Conservation (phyloP, 2,113 vertebrate genomes). For the Rhabdornis inornatus region DNA sequence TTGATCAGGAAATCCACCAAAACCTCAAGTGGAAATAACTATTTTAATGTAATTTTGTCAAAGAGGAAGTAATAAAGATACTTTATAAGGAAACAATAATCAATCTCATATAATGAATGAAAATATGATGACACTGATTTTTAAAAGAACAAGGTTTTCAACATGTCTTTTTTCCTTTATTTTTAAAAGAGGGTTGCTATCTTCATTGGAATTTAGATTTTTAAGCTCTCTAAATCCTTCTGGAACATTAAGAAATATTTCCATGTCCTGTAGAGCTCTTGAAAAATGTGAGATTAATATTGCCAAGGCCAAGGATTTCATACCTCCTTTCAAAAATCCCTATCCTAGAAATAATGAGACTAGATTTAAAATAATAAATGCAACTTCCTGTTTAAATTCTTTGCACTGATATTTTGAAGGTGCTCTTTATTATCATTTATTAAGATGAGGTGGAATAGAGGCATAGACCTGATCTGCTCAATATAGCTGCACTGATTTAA, state of each 20-base stretch:
- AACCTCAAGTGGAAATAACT: conserved; percentile 48
- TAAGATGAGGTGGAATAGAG: not conserved
- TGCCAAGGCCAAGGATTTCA: not conserved
- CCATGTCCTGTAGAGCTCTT: not conserved
- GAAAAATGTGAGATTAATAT: not conserved
- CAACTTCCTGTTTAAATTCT: not conserved
- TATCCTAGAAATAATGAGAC: not conserved
- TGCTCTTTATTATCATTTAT: not conserved
- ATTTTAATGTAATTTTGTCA: not conserved
- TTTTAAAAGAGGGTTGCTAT: not conserved
- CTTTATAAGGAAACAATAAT: not conserved
- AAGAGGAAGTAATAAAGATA: not conserved
- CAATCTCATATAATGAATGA: not conserved
- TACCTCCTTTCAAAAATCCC: not conserved
- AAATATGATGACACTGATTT: not conserved
- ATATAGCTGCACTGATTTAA: conserved; percentile 31
- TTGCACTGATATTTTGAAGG: not conserved
- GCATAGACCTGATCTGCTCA: not conserved
- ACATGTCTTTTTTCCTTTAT: not conserved
- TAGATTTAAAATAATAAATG: not conserved
- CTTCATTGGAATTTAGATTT: not conserved
- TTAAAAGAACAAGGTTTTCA: not conserved
- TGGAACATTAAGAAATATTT: not conserved
- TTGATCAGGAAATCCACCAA: conserved; percentile 32
- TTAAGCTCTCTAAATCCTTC: not conserved